phyloP scores from a whole-genome alignment of 1,140 invertebrate genomes.

The Drosophila gunungcola region DNA sequence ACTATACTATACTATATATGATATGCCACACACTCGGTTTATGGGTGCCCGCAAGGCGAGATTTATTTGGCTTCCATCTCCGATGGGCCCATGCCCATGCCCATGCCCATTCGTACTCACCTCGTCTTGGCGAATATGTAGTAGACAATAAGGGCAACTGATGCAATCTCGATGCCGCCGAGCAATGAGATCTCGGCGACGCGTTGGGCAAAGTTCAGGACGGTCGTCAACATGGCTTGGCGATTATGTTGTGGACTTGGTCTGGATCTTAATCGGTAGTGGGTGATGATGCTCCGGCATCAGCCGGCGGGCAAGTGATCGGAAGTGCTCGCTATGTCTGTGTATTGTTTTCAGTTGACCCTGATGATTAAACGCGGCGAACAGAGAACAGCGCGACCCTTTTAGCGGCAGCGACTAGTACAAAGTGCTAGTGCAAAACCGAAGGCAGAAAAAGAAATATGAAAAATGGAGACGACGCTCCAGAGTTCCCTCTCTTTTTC shows the following conservation, averaged over 20 bases:
- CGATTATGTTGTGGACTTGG: constrained; percentile 26
- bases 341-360: constrained; percentile 6
- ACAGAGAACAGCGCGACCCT: constrained; percentile 22
- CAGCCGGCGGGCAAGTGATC: constrained; percentile 51
- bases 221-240: constrained; percentile 55
- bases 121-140: constrained; percentile 83
- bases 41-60: constrained; percentile 26
- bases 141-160: constrained; percentile 77
- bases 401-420: constrained; percentile 20
- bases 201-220: constrained; percentile 75
- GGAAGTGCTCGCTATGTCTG: constrained; percentile 25
- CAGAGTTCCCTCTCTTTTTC: constrained; percentile 32
- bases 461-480: constrained; percentile 49
- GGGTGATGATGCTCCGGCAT: constrained; percentile 19
- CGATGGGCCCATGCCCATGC: not conserved
- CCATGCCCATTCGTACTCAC: constrained; percentile 48
- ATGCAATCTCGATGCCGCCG: constrained; percentile 80
- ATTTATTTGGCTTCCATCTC: constrained; percentile 60
- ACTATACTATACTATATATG: not conserved
- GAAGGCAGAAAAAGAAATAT: constrained; percentile 4
- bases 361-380: constrained; percentile 17
- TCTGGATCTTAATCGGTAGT: not conserved
- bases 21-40: constrained; percentile 3
- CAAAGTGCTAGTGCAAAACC: constrained; percentile 9
- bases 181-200: constrained; percentile 79